phyloP scores from a whole-genome alignment of 2,113 vertebrate genomes.

The Daphoenositta chrysoptera region DNA sequence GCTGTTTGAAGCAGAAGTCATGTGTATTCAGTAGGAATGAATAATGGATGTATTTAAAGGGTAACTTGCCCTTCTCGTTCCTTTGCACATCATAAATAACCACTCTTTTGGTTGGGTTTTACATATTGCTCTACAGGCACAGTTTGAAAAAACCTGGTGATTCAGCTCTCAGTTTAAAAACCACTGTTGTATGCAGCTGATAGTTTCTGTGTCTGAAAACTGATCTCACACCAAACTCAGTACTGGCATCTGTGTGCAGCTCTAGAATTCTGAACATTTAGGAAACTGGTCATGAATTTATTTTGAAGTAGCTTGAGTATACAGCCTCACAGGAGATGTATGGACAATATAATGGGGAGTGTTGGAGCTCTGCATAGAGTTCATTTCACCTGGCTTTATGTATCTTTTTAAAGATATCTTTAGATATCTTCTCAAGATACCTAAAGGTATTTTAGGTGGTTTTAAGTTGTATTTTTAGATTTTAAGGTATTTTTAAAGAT shows the following conservation, averaged over 20 bases:
- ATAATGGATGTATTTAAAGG: conserved; percentile 66
- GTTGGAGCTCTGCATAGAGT: background rate
- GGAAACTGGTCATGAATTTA: background rate
- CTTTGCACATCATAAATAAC: conserved; percentile 51
- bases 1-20: conserved; percentile 56
- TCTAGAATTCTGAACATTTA: background rate
- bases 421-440: background rate
- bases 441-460: background rate
- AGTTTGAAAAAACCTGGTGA: conserved; percentile 23
- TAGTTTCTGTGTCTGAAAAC: background rate
- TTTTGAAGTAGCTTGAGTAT: background rate
- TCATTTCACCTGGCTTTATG: background rate
- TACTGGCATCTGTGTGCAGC: background rate
- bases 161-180: conserved; percentile 16
- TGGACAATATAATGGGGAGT: background rate
- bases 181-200: background rate
- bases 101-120: conserved; percentile 8
- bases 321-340: background rate
- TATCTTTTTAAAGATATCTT: background rate
- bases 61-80: conserved; percentile 44
- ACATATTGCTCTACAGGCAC: background rate
- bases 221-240: background rate
- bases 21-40: conserved; percentile 61
- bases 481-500: background rate
- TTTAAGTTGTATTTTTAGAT: background rate